phyloP scores from a whole-genome alignment of 2,888 invertebrate genomes.

The Drosophila acutilabella region DNA sequence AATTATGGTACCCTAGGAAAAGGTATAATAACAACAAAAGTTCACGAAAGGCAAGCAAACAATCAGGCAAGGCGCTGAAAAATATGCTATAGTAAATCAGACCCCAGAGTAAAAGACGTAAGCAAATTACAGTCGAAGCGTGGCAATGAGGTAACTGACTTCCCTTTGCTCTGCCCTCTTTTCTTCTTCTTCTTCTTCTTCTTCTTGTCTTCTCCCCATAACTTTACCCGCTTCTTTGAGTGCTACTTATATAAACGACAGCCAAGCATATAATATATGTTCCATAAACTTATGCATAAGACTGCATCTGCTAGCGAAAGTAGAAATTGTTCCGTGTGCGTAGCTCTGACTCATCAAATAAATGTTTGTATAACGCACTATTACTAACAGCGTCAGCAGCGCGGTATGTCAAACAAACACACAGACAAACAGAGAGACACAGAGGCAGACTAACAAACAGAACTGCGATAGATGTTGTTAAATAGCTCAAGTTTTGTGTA shows the following conservation, averaged over 20 bases:
- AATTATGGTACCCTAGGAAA: not conserved
- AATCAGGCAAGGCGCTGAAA: constrained; percentile 61
- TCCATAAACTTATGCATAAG: constrained; percentile 42
- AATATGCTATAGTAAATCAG: constrained; percentile 66
- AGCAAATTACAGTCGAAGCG: constrained; percentile 61
- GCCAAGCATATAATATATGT: constrained; percentile 48
- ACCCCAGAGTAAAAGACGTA: constrained; percentile 58
- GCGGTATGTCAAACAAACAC: constrained; percentile 35
- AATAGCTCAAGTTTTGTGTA: constrained; percentile 75
- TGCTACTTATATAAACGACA: constrained; percentile 37
- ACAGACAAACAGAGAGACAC: constrained; percentile 12
- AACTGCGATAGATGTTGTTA: constrained; percentile 67
- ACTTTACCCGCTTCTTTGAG: constrained; percentile 3
- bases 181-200: not conserved
- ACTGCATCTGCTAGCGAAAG: constrained; percentile 11
- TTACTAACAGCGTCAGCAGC: constrained; percentile 50
- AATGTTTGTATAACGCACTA: constrained; percentile 70
- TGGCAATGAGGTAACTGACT: constrained; percentile 1
- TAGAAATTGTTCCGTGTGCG: constrained; percentile 22
- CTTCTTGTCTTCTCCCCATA: not conserved
- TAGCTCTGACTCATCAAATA: constrained; percentile 53
- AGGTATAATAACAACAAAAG: constrained; percentile 21
- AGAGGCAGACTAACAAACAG: not conserved
- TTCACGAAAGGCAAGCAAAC: constrained; percentile 50
- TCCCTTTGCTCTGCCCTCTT: not conserved